phyloP scores from a whole-genome alignment of 2,797 vertebrate species.

The Mycteria americana region DNA sequence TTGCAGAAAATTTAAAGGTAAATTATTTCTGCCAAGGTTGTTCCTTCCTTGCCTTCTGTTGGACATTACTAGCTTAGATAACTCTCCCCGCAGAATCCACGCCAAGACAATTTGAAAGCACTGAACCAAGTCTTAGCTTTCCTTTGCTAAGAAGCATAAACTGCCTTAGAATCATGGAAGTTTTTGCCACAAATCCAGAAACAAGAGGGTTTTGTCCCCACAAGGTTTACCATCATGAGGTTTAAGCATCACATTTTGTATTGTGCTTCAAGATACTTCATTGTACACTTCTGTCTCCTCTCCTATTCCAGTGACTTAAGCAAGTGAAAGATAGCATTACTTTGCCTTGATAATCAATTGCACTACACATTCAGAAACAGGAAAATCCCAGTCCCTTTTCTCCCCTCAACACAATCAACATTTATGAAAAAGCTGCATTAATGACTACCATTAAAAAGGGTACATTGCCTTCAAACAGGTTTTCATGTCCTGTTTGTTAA shows the following conservation, averaged over 20 bases:
- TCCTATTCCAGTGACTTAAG: background rate
- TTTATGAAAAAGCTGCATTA: background rate
- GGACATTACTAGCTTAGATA: background rate
- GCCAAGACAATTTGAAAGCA: background rate
- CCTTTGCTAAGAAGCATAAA: background rate
- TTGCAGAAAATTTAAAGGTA: background rate
- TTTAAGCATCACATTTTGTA: background rate
- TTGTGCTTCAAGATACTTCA: background rate
- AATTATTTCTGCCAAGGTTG: background rate
- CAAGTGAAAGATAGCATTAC: background rate
- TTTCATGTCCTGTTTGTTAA: background rate
- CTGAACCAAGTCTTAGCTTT: background rate
- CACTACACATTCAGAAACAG: background rate
- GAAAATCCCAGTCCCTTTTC: background rate
- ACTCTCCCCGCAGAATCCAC: background rate
- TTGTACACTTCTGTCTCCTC: background rate
- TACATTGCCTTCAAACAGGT: background rate
- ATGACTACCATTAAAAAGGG: background rate
- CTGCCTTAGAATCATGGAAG: background rate
- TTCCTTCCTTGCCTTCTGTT: background rate
- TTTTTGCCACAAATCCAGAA: background rate
- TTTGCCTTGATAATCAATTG: background rate
- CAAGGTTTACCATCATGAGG: background rate
- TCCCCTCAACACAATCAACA: background rate
- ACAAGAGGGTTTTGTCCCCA: background rate